Evolutionary conservation across 2,113 vertebrate species (phyloP).

Genomic region (Poicephalus meyeri): DNA sequence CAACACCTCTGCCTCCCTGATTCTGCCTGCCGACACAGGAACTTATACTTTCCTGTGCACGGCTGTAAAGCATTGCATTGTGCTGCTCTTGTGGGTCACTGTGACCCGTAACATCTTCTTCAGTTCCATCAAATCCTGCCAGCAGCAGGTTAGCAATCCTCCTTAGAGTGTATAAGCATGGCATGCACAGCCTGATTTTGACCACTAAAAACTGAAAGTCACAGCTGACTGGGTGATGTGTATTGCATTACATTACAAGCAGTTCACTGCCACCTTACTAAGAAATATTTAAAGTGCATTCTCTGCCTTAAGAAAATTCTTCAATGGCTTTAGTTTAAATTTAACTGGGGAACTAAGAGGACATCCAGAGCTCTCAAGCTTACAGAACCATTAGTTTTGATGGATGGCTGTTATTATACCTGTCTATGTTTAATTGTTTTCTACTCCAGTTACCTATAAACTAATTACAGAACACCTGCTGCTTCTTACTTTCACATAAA

Average conservation of each 20-base stretch:
- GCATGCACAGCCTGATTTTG: background rate
- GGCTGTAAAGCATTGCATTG: fast-evolving
- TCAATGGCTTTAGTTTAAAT: background rate
- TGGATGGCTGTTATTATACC: constrained; percentile 12
- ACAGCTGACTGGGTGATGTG: background rate
- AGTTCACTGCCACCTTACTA: background rate
- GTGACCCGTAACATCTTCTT: fast-evolving
- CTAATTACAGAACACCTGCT: background rate
- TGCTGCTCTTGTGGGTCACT: background rate
- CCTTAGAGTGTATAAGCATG: background rate
- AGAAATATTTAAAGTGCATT: background rate
- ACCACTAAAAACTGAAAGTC: background rate
- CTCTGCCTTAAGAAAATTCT: background rate
- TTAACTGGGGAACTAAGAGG: background rate
- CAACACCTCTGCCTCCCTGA: background rate
- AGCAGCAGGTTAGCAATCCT: background rate
- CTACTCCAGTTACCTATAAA: background rate
- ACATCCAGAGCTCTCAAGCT: background rate
- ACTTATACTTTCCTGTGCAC: fast-evolving
- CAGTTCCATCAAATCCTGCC: background rate
- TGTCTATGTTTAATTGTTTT: constrained; percentile 45
- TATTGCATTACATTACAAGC: background rate
- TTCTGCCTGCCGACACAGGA: background rate
- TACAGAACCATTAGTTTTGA: constrained; percentile 13
- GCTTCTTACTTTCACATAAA: background rate